A percentile compares a stretch with the other conserved stretches of the same genome.
Evolutionary conservation across 2,113 vertebrate species (phyloP).

Genomic region (Neofelis nebulosa): DNA sequence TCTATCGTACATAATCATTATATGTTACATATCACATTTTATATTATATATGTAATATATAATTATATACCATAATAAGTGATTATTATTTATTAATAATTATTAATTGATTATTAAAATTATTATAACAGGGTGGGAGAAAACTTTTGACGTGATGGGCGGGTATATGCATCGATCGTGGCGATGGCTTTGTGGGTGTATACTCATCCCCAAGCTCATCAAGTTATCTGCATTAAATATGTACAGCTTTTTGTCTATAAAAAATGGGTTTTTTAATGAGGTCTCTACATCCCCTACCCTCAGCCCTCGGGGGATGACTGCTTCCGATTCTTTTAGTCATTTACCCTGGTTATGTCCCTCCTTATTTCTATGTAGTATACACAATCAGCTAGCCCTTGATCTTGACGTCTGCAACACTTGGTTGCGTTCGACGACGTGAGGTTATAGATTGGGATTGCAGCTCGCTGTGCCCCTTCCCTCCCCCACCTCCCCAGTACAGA

Average conservation of each 20-base stretch:
- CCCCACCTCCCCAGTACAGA: not conserved
- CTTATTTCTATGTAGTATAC: not conserved
- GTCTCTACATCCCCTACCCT: not conserved
- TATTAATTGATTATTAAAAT: not conserved
- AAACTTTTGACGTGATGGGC: not conserved
- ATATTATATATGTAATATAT: too few species aligned
- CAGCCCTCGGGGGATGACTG: not conserved
- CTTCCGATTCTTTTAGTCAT: not conserved
- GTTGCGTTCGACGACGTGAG: rapidly evolving
- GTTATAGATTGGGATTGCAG: not conserved
- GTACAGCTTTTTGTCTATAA: not conserved
- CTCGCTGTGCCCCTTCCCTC: not conserved
- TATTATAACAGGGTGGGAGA: not conserved
- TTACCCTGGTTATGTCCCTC: not conserved
- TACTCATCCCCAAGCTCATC: not conserved
- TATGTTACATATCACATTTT: too few species aligned
- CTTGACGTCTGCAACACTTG: not conserved
- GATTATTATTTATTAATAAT: too few species aligned
- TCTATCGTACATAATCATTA: too few species aligned
- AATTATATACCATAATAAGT: too few species aligned
- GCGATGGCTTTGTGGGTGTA: not conserved
- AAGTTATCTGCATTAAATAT: not conserved
- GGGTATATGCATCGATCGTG: not conserved
- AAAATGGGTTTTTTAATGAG: not conserved
- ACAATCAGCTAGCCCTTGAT: too few species aligned